Conservation (phyloP, 2,797 vertebrate genomes). For the Coluber constrictor region DNA sequence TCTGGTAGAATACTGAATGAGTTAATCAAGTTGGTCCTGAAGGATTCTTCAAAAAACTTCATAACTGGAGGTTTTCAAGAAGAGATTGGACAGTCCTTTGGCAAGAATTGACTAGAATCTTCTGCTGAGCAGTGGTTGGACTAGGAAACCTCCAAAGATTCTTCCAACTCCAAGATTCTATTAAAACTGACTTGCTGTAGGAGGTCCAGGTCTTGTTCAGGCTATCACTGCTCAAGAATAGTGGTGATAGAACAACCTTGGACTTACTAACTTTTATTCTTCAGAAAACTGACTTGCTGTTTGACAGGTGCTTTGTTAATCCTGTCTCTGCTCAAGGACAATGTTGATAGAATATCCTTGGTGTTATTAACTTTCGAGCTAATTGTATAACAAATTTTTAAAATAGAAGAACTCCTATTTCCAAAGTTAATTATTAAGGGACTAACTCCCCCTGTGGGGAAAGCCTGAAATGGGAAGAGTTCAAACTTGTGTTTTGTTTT, state of each 20-base stretch:
- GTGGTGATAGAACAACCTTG: neutral
- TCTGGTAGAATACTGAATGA: neutral
- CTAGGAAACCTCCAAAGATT: neutral
- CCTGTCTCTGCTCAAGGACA: neutral
- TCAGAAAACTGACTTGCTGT: neutral
- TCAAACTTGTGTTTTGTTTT: neutral
- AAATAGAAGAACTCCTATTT: neutral
- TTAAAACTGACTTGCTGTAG: neutral
- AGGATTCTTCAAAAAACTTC: neutral
- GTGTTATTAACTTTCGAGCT: neutral
- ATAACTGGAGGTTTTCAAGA: neutral
- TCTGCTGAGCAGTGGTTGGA: neutral
- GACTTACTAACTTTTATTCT: neutral
- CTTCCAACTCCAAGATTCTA: neutral
- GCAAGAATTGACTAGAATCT: neutral
- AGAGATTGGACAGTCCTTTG: neutral
- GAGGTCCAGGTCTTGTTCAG: neutral
- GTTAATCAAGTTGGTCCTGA: neutral
- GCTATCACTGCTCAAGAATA: neutral
- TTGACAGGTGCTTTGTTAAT: neutral
- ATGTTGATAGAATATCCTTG: neutral
- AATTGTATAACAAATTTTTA: neutral
- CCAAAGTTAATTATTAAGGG: neutral
- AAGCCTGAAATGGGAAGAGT: neutral
- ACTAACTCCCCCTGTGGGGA: neutral